Conservation (phyloP, 2,113 vertebrate genomes). For the Antigone vipio region DNA sequence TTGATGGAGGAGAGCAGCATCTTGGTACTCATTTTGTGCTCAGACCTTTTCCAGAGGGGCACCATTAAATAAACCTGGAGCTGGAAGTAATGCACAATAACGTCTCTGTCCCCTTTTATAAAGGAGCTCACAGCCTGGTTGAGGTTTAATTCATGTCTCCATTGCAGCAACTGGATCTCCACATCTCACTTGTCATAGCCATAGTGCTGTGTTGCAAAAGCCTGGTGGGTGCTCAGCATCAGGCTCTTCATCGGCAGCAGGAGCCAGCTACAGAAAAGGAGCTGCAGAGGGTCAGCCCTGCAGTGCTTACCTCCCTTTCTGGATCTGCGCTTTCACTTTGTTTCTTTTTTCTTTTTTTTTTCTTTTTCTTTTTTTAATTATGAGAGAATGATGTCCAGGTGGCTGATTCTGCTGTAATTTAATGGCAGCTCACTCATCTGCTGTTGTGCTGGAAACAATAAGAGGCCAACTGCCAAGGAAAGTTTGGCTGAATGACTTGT, state of each 20-base stretch:
- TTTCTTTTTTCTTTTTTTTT: too few relatives aligned
- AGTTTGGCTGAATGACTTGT: slow-evolving; percentile 18
- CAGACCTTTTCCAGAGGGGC: not conserved
- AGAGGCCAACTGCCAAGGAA: slow-evolving; percentile 1
- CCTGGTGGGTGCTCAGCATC: not conserved
- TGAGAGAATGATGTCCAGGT: slow-evolving; percentile 28
- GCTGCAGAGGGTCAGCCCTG: not conserved
- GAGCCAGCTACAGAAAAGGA: not conserved
- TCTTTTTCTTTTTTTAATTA: not conserved
- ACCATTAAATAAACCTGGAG: not conserved
- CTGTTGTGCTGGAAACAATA: slow-evolving; percentile 20
- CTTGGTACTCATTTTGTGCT: not conserved
- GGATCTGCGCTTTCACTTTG: not conserved
- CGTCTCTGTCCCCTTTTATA: not conserved
- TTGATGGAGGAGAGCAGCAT: not conserved
- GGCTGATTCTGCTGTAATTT: slow-evolving; percentile 32
- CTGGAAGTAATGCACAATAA: not conserved
- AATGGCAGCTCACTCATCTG: slow-evolving; percentile 37
- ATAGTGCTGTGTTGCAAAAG: not conserved
- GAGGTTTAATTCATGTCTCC: not conserved
- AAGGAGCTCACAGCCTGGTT: not conserved
- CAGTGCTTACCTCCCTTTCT: not conserved
- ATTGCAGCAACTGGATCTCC: not conserved
- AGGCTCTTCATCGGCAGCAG: not conserved
- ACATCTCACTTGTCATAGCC: rapidly evolving